A percentile compares a stretch with the other conserved stretches of the same genome.
Evolutionary conservation across 1,140 invertebrate genomes (phyloP).

Genomic region (Uloborus diversus): DNA sequence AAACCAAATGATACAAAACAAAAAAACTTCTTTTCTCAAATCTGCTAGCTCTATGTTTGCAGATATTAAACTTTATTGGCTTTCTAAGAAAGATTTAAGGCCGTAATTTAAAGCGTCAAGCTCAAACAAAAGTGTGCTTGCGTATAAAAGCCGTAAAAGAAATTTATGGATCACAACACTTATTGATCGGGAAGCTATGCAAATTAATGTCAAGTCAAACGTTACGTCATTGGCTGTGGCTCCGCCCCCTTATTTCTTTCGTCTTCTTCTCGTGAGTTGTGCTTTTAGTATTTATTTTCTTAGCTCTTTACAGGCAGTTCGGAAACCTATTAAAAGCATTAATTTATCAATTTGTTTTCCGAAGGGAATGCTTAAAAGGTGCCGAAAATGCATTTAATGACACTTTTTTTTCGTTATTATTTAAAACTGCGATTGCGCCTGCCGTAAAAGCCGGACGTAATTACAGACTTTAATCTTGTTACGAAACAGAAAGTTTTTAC

Average conservation of each 20-base stretch:
- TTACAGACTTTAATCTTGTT: too few species aligned
- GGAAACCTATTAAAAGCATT: neutral
- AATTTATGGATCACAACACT: constrained; percentile 46
- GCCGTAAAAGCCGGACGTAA: too few species aligned
- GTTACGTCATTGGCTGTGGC: constrained; percentile 8
- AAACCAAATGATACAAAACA: constrained; percentile 46
- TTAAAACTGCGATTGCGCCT: too few species aligned
- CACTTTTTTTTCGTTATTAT: too few species aligned
- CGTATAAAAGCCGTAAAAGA: constrained; percentile 39
- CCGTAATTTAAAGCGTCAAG: constrained; percentile 51
- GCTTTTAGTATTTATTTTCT: neutral
- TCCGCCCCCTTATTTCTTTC: neutral
- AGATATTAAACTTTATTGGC: constrained; percentile 53
- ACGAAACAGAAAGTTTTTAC: too few species aligned
- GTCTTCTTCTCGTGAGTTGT: neutral
- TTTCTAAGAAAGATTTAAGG: constrained; percentile 43
- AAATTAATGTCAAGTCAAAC: constrained; percentile 41
- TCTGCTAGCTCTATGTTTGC: constrained; percentile 14
- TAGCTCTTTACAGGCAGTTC: neutral
- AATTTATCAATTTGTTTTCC: neutral
- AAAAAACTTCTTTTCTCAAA: constrained; percentile 11
- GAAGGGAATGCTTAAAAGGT: neutral
- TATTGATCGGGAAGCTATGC: constrained; percentile 37
- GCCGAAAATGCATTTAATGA: neutral
- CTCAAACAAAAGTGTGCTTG: constrained; percentile 44